Percentiles rank a stretch among this genome's conserved stretches.
Evolutionary conservation across 2,797 vertebrate species (phyloP).

Genomic region (Sebastes hubbsi): DNA sequence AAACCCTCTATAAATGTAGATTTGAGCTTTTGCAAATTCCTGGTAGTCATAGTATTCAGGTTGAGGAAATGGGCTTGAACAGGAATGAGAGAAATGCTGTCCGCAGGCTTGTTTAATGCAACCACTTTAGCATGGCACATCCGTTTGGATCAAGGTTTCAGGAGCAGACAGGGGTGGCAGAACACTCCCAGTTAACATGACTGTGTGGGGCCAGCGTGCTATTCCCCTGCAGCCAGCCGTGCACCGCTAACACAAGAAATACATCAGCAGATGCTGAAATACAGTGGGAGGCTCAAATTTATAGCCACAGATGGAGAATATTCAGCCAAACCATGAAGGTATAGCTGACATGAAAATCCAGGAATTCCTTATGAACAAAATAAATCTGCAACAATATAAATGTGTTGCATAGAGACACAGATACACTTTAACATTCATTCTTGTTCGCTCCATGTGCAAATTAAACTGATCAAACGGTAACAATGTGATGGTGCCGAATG

Average conservation of each 20-base stretch:
- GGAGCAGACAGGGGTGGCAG: slow-evolving; percentile 40
- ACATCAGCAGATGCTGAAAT: neutral
- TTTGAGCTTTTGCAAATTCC: neutral
- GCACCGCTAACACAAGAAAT: slow-evolving; percentile 8
- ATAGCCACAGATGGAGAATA: neutral
- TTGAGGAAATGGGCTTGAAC: slow-evolving; percentile 9
- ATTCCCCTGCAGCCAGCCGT: slow-evolving; percentile 22
- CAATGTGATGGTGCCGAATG: slow-evolving; percentile 11
- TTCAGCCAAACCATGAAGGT: neutral
- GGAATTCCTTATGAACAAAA: neutral
- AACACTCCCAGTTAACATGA: slow-evolving; percentile 45
- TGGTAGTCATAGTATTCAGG: neutral
- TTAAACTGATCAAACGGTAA: slow-evolving; percentile 41
- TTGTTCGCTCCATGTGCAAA: slow-evolving; percentile 28
- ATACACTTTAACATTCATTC: slow-evolving; percentile 31
- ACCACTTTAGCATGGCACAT: slow-evolving; percentile 22
- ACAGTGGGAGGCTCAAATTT: neutral
- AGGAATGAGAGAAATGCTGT: slow-evolving; percentile 17
- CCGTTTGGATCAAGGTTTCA: slow-evolving; percentile 44
- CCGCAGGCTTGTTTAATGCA: slow-evolving; percentile 24
- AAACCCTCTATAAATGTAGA: neutral
- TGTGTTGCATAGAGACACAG: slow-evolving; percentile 1
- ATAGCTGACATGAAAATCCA: neutral
- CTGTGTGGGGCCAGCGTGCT: neutral
- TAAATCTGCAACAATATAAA: neutral